phyloP scores from a whole-genome alignment of 2,113 vertebrate genomes.

The Apaloderma vittatum region DNA sequence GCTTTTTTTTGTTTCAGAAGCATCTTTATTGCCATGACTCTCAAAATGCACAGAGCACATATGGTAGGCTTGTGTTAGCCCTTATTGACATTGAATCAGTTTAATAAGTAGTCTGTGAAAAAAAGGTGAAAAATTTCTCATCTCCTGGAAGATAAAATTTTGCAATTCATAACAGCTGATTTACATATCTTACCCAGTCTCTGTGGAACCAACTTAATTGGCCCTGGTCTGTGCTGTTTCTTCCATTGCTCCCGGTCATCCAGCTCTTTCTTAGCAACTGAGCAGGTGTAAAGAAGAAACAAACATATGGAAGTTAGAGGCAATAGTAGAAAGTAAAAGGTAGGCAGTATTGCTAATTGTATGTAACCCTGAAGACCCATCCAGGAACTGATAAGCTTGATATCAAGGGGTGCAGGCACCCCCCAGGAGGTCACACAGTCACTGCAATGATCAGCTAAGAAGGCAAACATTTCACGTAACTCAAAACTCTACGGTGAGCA shows the following conservation, averaged over 20 bases:
- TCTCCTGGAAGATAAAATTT: neutral
- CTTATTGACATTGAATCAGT: neutral
- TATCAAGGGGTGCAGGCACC: neutral
- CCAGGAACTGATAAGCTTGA: neutral
- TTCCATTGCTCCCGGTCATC: constrained; percentile 77
- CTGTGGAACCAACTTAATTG: constrained; percentile 74
- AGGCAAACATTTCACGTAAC: neutral
- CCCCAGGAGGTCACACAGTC: neutral
- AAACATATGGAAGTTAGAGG: neutral
- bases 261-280: constrained; percentile 85
- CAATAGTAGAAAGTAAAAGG: constrained; percentile 19
- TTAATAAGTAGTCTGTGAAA: neutral
- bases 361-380: neutral
- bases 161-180: neutral
- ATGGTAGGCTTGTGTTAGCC: neutral
- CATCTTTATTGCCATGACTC: neutral
- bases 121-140: neutral
- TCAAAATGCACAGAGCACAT: neutral
- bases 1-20: constrained; percentile 4
- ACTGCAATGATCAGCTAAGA: neutral
- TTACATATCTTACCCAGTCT: constrained; percentile 80
- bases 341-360: neutral
- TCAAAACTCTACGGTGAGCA: neutral
- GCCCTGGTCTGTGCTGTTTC: constrained; percentile 67
- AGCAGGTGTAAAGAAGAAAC: constrained; percentile 13